These are phyloP conservation scores for Poecile atricapillus DNA, from an alignment of 2,113 vertebrate species.

Conservation along the genomic window DNA sequence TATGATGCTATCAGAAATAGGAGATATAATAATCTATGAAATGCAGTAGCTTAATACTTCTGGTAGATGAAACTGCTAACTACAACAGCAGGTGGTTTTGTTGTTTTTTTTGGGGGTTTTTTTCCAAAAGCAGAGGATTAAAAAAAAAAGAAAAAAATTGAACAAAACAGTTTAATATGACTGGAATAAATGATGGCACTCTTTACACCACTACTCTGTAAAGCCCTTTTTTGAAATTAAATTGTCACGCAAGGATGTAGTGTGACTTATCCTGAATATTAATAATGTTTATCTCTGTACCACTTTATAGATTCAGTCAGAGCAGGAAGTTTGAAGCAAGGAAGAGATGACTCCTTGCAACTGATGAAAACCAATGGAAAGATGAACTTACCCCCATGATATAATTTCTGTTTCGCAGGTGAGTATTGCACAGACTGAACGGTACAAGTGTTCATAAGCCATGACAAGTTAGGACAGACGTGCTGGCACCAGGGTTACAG, in stretches of 20 bases:
- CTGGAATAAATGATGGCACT: neutral
- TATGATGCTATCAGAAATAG: neutral
- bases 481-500: neutral
- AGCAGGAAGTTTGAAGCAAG: neutral
- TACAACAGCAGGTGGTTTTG: neutral
- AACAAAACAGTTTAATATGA: neutral
- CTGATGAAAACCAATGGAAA: neutral
- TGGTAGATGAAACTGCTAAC: neutral
- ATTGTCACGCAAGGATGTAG: rapidly evolving
- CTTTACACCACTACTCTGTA: neutral
- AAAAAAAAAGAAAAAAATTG: neutral
- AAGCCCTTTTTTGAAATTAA: neutral
- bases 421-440: neutral
- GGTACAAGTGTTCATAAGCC: neutral
- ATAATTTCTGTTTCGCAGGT: neutral
- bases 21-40: neutral
- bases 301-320: neutral
- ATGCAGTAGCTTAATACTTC: neutral
- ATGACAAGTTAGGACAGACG: neutral
- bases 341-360: neutral
- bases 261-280: neutral
- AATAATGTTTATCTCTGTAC: neutral
- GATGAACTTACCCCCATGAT: neutral
- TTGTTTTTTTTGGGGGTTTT: neutral
- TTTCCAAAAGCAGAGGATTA: neutral